Evolutionary conservation across 2,113 vertebrate species (phyloP).

Genomic region (Etheostoma spectabile): DNA sequence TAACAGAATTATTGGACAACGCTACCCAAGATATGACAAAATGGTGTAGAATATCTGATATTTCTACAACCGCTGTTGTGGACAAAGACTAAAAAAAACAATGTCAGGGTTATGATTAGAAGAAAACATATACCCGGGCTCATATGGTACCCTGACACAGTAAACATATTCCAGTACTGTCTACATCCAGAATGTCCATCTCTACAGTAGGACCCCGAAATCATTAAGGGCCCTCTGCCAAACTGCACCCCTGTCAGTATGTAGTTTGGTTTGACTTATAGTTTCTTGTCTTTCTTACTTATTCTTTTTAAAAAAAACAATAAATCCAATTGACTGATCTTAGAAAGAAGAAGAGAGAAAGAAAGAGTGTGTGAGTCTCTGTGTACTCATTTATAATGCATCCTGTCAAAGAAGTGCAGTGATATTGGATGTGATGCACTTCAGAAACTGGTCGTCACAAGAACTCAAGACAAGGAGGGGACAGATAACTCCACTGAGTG

Average conservation of each 20-base stretch:
- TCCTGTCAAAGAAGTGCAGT: constrained; percentile 71
- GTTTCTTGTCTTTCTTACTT: constrained; percentile 1
- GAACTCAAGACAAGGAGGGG: constrained; percentile 64
- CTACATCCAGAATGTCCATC: background rate
- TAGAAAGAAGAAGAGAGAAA: background rate
- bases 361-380: constrained; percentile 35
- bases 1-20: background rate
- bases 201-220: background rate
- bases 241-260: constrained; percentile 4
- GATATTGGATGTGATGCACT: constrained; percentile 79
- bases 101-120: background rate
- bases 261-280: constrained; percentile 13
- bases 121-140: background rate
- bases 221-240: constrained; percentile 9
- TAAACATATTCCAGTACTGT: constrained; percentile 34
- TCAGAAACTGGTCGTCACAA: constrained; percentile 73
- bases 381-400: constrained; percentile 80
- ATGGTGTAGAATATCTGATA: background rate
- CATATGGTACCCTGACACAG: constrained; percentile 2
- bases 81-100: background rate
- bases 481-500: constrained; percentile 42
- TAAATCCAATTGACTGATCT: constrained; percentile 19
- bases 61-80: background rate
- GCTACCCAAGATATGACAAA: background rate
- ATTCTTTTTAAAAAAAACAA: constrained; percentile 16